Evolutionary conservation across 2,888 invertebrate species (phyloP).

Genomic region (Aporophyla nigra): DNA sequence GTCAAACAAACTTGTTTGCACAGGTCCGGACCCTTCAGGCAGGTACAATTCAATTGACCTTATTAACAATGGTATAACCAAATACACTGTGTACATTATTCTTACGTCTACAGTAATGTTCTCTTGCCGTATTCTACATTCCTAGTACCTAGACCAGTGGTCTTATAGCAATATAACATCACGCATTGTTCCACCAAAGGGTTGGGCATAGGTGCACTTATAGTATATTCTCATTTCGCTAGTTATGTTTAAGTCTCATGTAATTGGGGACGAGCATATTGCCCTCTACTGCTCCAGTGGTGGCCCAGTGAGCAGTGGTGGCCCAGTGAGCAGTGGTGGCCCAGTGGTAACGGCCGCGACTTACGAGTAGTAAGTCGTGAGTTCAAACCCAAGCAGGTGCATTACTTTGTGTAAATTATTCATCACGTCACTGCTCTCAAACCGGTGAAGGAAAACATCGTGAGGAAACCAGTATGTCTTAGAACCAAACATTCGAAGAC

Average conservation of each 20-base stretch:
- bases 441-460: too few species aligned
- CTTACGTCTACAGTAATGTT: background rate
- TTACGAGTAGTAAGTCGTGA: too few species aligned
- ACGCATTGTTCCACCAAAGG: background rate
- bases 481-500: too few species aligned
- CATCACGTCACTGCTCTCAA: too few species aligned
- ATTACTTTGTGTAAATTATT: too few species aligned
- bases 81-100: background rate
- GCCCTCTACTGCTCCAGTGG: too few species aligned
- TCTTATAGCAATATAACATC: background rate
- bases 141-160: background rate
- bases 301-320: too few species aligned
- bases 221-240: background rate
- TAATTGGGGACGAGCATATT: too few species aligned
- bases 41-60: slow-evolving; percentile 32
- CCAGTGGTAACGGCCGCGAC: too few species aligned
- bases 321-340: too few species aligned
- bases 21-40: background rate
- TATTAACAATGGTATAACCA: slow-evolving; percentile 18
- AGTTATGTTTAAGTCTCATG: background rate
- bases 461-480: too few species aligned
- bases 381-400: too few species aligned
- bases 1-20: slow-evolving; percentile 28
- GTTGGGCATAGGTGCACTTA: background rate
- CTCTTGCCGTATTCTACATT: background rate